phyloP scores from a whole-genome alignment of 1,140 invertebrate species.

The Diorhabda sublineata region DNA sequence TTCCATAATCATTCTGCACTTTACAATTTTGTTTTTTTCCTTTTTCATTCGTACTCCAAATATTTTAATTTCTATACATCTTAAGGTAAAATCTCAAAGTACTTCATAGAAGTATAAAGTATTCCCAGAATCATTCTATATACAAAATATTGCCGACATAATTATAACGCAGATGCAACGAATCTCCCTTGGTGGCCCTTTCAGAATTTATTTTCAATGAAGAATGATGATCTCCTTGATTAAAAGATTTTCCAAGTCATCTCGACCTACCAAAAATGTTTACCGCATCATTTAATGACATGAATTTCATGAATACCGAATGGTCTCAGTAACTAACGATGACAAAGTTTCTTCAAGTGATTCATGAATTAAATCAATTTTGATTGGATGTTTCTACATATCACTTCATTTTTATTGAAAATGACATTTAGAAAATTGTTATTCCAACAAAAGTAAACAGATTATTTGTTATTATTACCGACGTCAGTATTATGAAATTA shows the following conservation, averaged over 20 bases:
- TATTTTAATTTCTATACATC: too few relatives aligned
- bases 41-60: too few relatives aligned
- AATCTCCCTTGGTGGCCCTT: slow-evolving; percentile 12
- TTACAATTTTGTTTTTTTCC: too few relatives aligned
- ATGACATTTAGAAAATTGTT: too few relatives aligned
- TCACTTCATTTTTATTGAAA: too few relatives aligned
- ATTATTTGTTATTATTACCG: too few relatives aligned
- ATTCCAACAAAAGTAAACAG: too few relatives aligned
- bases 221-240: slow-evolving; percentile 10
- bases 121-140: too few relatives aligned
- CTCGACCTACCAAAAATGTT: slow-evolving; percentile 4
- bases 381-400: neutral
- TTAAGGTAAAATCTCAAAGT: too few relatives aligned
- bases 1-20: too few relatives aligned
- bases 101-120: too few relatives aligned
- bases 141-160: neutral
- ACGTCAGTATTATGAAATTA: too few relatives aligned
- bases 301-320: slow-evolving; percentile 13
- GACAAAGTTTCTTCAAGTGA: neutral
- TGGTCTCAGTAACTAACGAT: slow-evolving; percentile 5
- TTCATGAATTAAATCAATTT: neutral
- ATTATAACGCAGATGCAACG: neutral
- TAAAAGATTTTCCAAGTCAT: slow-evolving; percentile 12
- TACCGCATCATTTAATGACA: slow-evolving; percentile 13
- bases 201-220: slow-evolving; percentile 1